These are phyloP conservation scores for Charaxes varanes DNA, from an alignment of 1,140 invertebrate species.

Conservation along the genomic window DNA sequence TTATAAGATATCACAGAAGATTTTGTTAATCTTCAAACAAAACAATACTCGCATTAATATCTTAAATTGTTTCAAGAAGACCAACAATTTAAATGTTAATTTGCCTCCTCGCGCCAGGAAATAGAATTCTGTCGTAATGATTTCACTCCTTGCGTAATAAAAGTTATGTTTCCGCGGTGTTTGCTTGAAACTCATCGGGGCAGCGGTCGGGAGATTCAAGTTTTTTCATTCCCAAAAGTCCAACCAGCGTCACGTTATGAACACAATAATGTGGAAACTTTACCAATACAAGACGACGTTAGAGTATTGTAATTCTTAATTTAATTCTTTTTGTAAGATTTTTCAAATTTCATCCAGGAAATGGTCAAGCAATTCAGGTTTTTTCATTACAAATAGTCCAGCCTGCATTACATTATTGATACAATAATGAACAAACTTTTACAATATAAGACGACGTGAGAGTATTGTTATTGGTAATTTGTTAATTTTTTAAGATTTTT, in stretches of 20 bases:
- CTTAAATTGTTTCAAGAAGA: too few relatives aligned
- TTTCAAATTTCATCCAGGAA: not conserved
- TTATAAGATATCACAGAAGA: too few relatives aligned
- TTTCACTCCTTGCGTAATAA: constrained; percentile 3
- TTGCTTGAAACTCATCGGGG: constrained; percentile 1
- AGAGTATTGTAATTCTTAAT: constrained; percentile 7
- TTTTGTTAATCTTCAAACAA: too few relatives aligned
- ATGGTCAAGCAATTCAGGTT: constrained; percentile 20
- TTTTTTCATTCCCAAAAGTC: constrained; percentile 19
- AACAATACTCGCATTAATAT: too few relatives aligned
- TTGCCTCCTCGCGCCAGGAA: too few relatives aligned
- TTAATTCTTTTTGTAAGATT: not conserved
- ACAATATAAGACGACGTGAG: constrained; percentile 9
- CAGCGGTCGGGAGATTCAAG: constrained; percentile 12
- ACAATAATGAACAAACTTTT: constrained; percentile 12
- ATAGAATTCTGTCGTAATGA: constrained; percentile 1
- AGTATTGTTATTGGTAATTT: constrained; percentile 8
- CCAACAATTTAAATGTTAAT: too few relatives aligned
- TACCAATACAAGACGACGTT: constrained; percentile 10
- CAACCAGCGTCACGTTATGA: constrained; percentile 14
- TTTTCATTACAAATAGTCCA: constrained; percentile 18
- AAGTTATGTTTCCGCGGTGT: constrained; percentile 1
- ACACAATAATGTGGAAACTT: constrained; percentile 12
- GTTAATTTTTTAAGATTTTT: not conserved
- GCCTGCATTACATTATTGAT: constrained; percentile 13